These are phyloP conservation scores for Stichopus chloronotus DNA, from an alignment of 35 echinoderm and acorn worm genomes.

Conservation along the genomic window DNA sequence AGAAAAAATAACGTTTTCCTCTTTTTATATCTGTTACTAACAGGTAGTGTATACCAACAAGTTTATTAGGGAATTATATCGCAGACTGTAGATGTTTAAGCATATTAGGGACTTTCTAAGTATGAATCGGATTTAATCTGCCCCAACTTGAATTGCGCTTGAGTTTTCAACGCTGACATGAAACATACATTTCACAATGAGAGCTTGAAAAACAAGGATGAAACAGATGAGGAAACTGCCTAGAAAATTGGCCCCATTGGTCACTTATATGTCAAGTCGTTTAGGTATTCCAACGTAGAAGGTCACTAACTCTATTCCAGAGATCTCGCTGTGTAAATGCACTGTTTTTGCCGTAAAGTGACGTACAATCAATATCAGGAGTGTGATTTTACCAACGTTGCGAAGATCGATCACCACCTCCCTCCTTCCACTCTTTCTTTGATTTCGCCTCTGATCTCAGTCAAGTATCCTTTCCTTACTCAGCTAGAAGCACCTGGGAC, in stretches of 20 bases:
- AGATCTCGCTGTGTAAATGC: neutral
- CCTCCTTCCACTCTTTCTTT: neutral
- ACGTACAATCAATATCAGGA: conserved; percentile 4
- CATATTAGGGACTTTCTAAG: too few species aligned
- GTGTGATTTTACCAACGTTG: conserved; percentile 3
- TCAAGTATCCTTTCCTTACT: conserved; percentile 33
- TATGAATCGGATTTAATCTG: too few species aligned
- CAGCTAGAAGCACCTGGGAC: conserved; percentile 25
- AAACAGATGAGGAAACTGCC: neutral
- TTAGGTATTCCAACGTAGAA: neutral
- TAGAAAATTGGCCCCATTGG: neutral
- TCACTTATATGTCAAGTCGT: neutral
- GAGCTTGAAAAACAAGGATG: neutral
- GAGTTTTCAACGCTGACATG: too few species aligned
- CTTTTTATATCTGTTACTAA: too few species aligned
- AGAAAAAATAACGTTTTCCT: too few species aligned
- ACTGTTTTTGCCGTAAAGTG: neutral
- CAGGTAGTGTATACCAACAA: too few species aligned
- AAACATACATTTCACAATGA: too few species aligned
- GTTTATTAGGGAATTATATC: too few species aligned
- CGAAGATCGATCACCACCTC: neutral
- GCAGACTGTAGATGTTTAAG: too few species aligned
- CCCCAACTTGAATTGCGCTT: too few species aligned
- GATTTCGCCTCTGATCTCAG: neutral
- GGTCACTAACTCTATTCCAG: neutral